Conservation (phyloP, 2,888 invertebrate genomes). For the Yponomeuta sedellus region DNA sequence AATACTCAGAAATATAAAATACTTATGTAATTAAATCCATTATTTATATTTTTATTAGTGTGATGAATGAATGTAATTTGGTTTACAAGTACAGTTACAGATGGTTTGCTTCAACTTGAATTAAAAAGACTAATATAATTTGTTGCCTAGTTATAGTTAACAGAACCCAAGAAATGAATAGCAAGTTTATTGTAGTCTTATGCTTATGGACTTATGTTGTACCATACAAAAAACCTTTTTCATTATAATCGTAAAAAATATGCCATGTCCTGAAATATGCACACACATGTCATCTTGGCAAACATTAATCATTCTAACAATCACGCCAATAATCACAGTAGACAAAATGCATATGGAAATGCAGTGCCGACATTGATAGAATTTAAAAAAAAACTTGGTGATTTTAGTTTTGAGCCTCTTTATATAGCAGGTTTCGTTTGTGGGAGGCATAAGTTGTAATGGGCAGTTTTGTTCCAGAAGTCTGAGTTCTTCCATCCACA, state of each 20-base stretch:
- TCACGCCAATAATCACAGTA: background rate
- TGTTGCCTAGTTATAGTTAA: background rate
- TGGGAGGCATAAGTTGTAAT: conserved; percentile 98
- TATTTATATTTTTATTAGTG: background rate
- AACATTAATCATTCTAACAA: background rate
- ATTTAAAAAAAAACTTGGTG: background rate
- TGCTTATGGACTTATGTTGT: background rate
- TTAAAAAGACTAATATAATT: background rate
- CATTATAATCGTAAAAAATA: background rate
- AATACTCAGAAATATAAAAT: background rate
- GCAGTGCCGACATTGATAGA: background rate
- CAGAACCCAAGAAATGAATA: background rate
- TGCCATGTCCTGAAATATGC: background rate
- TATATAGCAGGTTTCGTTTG: conserved; percentile 58
- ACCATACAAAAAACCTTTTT: background rate
- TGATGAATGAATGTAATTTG: background rate
- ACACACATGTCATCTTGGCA: background rate
- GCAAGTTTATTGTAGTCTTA: background rate
- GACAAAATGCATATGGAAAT: background rate
- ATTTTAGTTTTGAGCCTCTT: background rate
- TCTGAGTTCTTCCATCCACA: conserved; percentile 96
- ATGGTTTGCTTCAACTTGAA: background rate
- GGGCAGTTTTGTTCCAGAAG: conserved; percentile 97
- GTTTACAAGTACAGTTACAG: no score
- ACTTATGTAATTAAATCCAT: background rate